phyloP scores from a whole-genome alignment of 2,113 vertebrate genomes.

The Atrichornis clamosus region DNA sequence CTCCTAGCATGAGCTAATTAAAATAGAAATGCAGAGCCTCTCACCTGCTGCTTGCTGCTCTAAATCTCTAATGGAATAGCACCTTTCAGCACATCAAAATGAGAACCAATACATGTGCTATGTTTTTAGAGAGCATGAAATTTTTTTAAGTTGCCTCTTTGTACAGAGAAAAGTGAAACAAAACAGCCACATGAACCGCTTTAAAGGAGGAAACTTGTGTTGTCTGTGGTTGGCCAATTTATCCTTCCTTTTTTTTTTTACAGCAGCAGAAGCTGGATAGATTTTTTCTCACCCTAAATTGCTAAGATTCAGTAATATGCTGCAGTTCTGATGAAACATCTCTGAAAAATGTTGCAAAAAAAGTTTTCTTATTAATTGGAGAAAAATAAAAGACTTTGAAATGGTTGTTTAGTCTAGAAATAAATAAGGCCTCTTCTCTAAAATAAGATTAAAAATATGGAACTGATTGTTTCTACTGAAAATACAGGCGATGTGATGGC shows the following conservation, averaged over 20 bases:
- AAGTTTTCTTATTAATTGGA: neutral
- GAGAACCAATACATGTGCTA: neutral
- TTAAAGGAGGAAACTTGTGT: neutral
- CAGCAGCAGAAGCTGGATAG: neutral
- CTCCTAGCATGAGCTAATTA: conserved; percentile 37
- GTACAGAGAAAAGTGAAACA: neutral
- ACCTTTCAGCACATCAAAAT: neutral
- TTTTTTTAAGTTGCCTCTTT: neutral
- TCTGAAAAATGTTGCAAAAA: neutral
- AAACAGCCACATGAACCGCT: neutral
- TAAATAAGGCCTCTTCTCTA: neutral
- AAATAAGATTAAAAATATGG: neutral
- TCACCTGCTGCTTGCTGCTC: conserved; percentile 20
- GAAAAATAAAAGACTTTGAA: neutral
- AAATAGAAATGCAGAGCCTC: conserved; percentile 16
- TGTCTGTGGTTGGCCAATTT: neutral
- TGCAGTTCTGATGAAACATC: neutral
- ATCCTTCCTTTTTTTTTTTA: neutral
- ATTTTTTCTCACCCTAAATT: neutral
- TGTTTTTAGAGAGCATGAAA: neutral
- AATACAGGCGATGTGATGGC: neutral
- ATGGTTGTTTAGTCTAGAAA: neutral
- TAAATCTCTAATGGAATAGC: neutral
- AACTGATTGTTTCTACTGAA: neutral
- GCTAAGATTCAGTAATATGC: neutral